Evolutionary conservation across 2,113 vertebrate genomes (phyloP).

Genomic region (Brachyhypopomus occidentalis): DNA sequence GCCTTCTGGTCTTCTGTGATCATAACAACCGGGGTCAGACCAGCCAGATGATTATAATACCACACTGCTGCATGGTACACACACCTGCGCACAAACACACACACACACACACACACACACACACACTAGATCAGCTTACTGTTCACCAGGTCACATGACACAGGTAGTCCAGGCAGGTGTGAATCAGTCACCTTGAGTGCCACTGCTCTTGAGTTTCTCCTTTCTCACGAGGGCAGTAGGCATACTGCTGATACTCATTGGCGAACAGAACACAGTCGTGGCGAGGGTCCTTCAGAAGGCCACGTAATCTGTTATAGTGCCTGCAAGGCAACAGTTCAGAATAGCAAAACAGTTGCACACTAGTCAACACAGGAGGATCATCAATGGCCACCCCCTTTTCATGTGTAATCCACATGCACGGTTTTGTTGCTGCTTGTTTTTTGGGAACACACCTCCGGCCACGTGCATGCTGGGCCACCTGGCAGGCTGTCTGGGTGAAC

Average conservation of each 20-base stretch:
- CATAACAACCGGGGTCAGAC: constrained; percentile 89
- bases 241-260: constrained; percentile 89
- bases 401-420: background rate
- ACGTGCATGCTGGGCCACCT: constrained; percentile 85
- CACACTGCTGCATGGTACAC: constrained; percentile 92
- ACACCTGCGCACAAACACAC: constrained; percentile 74
- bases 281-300: constrained; percentile 84
- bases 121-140: background rate
- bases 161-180: background rate
- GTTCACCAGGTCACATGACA: background rate
- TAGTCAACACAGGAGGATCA: background rate
- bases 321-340: constrained; percentile 62
- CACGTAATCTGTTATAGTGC: constrained; percentile 86
- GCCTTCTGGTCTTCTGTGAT: constrained; percentile 87
- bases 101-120: background rate
- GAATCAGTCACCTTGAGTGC: constrained; percentile 81
- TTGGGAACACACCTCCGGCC: constrained; percentile 83
- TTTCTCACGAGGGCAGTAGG: constrained; percentile 83
- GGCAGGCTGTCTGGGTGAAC: constrained; percentile 92
- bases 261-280: constrained; percentile 87
- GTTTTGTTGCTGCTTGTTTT: background rate
- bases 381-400: background rate
- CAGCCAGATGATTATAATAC: constrained; percentile 89
- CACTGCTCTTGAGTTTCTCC: constrained; percentile 88
- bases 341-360: background rate